These are phyloP conservation scores for Poecile atricapillus DNA, from an alignment of 2,113 vertebrate genomes.

Conservation along the genomic window DNA sequence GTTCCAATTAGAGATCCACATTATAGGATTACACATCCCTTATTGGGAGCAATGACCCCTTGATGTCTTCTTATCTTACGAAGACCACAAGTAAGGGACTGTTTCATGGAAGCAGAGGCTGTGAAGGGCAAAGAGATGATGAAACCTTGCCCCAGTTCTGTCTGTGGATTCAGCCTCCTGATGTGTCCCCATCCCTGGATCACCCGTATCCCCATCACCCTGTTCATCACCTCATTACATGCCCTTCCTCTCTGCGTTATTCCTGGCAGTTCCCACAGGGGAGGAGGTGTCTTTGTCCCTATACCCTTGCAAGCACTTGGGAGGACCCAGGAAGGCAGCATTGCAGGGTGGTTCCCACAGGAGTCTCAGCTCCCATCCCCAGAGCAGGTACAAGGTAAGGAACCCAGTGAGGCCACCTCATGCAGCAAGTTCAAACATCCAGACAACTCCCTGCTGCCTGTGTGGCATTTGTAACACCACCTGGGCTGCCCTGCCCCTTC, in stretches of 20 bases:
- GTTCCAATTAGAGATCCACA: neutral
- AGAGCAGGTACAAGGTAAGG: neutral
- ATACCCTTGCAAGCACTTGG: neutral
- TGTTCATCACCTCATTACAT: neutral
- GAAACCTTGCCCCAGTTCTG: neutral
- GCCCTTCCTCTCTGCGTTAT: neutral
- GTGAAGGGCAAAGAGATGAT: neutral
- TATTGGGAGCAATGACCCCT: neutral
- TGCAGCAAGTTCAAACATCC: slow-evolving; percentile 4
- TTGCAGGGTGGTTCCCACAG: neutral
- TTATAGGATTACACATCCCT: neutral
- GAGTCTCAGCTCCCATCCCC: neutral
- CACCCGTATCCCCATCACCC: neutral
- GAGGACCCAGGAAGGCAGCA: neutral
- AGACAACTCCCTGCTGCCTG: slow-evolving; percentile 31
- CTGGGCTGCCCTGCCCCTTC: slow-evolving; percentile 20
- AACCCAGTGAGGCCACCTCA: neutral
- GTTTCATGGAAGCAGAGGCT: neutral
- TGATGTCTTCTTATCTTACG: neutral
- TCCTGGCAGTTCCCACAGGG: slow-evolving; percentile 2
- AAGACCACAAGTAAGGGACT: neutral
- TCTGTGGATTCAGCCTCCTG: neutral
- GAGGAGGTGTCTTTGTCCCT: neutral
- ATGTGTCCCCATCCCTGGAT: neutral
- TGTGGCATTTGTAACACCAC: neutral